Base-by-base conservation (phyloP, 1,140 invertebrate species). In the Zaprionus kolodkinae region DNA sequence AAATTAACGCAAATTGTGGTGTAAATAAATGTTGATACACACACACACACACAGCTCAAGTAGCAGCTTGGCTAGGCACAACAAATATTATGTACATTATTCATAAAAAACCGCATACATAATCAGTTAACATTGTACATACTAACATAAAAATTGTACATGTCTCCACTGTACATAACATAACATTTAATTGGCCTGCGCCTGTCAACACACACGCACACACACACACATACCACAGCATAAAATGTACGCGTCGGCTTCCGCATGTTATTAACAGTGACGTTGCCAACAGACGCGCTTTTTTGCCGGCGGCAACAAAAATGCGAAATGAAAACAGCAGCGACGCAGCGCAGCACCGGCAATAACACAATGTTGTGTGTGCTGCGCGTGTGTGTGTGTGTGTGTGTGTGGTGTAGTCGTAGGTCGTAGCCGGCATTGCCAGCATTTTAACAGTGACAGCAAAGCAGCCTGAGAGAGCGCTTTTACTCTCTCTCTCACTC, bases 241-340 rank as follows among this genome's bases (percentile, higher is more conserved):
- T 56, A 52, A 17, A 36, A 35, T 63, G 21, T 52, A 6, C 27
- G n/a, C 61, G 65, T 36, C 45, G 72, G 79, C 59, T 71, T 78
- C 70, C 56, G 74, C 74, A 77, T 77, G 77, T 76, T 81, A 79
- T 68, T 76, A 71, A 78, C 76, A 80, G 66, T 80, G 78, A 80
- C 78, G 78, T 80, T 65, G 66, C 36, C 55, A 40, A 25, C 45
- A 50, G 36, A 55, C 52, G 62, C 25, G 13, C 52, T 66, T 76
- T 30, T 66, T 76, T 36, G 64, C 78, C 78, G 73, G 69, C 78
- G 73, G 69, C 78, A 40, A 33, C 36, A 43, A 63, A 38, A 69
- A 61, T 40, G 38, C 38, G 11, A 56, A 66, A 21, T 15, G 30
- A 30, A 5, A 62, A 50, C 43, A 65, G 13, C 35, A 62, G 40